These are phyloP conservation scores for Phrynocephalus vlangalii DNA, from an alignment of 2,797 vertebrate species.

Conservation along the genomic window DNA sequence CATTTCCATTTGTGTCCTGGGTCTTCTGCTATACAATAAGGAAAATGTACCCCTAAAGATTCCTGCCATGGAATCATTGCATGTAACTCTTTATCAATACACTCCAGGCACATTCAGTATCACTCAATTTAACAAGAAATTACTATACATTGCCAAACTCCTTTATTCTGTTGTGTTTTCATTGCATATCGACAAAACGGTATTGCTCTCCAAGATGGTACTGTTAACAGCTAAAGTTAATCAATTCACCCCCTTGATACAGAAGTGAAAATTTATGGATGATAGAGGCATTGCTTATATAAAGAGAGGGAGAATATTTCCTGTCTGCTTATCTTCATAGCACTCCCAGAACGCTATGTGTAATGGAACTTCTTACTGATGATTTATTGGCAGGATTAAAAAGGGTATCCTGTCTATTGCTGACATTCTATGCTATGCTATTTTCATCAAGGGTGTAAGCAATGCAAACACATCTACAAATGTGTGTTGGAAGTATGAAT, in stretches of 20 bases:
- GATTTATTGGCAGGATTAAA: background rate
- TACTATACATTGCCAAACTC: slow-evolving; percentile 53
- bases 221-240: slow-evolving; percentile 64
- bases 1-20: slow-evolving; percentile 18
- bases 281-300: slow-evolving; percentile 20
- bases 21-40: slow-evolving; percentile 20
- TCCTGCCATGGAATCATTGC: slow-evolving; percentile 12
- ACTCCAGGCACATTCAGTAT: slow-evolving; percentile 57
- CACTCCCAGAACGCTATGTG: slow-evolving; percentile 33
- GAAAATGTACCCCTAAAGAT: slow-evolving; percentile 55
- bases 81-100: slow-evolving; percentile 67
- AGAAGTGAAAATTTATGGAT: slow-evolving; percentile 24
- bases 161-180: slow-evolving; percentile 67
- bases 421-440: background rate
- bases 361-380: slow-evolving; percentile 50
- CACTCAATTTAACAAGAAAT: slow-evolving; percentile 59
- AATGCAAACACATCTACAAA: background rate
- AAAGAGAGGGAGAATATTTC: slow-evolving; percentile 41
- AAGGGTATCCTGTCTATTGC: slow-evolving; percentile 2
- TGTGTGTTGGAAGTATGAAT: background rate
- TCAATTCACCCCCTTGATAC: slow-evolving; percentile 63
- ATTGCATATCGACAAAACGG: slow-evolving; percentile 60
- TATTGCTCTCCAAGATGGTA: slow-evolving; percentile 63
- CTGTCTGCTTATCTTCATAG: slow-evolving; percentile 38
- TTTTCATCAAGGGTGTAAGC: background rate